A percentile compares a stretch with the other conserved stretches of the same genome.
These are phyloP conservation scores for Drosophila ironensis DNA, from an alignment of 1,140 invertebrate species.

Conservation along the genomic window DNA sequence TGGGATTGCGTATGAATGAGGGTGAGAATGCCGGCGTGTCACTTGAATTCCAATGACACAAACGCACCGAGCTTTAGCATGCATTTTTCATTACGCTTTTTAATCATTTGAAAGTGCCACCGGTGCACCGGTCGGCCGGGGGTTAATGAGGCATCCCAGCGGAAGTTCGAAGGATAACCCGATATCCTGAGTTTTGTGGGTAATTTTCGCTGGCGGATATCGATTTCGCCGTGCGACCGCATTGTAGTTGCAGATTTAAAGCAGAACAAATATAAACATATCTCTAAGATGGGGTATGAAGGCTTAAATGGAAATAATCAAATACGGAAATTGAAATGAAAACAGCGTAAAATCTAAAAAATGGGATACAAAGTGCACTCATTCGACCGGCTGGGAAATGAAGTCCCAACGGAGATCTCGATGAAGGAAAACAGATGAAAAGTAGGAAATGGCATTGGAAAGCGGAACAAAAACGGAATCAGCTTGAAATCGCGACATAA, in stretches of 20 bases:
- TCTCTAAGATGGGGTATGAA: too few species aligned
- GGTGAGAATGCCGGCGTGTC: conserved; percentile 5
- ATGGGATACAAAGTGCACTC: conserved; percentile 5
- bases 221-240: background rate
- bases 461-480: conserved; percentile 56
- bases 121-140: conserved; percentile 30
- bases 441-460: background rate
- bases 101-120: conserved; percentile 57
- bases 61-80: conserved; percentile 44
- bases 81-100: conserved; percentile 62
- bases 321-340: conserved; percentile 69
- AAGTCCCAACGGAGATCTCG: background rate
- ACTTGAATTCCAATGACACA: conserved; percentile 51
- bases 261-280: too few species aligned
- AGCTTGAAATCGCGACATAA: conserved; percentile 66
- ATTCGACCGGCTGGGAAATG: background rate
- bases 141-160: conserved; percentile 41
- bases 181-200: too few species aligned
- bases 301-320: conserved; percentile 12
- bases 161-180: conserved; percentile 19
- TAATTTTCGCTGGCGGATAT: conserved; percentile 22
- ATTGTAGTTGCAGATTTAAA: background rate
- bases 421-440: conserved; percentile 54
- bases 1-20: conserved; percentile 1
- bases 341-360: background rate